A percentile compares a stretch with the other conserved stretches of the same genome.
These are phyloP conservation scores for chimpanzee (Pan troglodytes) DNA, from an alignment of 2,113 vertebrate genomes.

Conservation along the genomic window NHGRI_mPanTro3-v2.1_pri NC_086015.1:9381001-9381500, in stretches of 20 bases:
- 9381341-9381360: not conserved
- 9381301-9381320: not conserved
- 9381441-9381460: not conserved
- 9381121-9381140: not conserved
- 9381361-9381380: not conserved
- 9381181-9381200: not conserved
- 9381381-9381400: not conserved
- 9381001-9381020: not conserved
- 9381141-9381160: not conserved
- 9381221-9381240: not conserved
- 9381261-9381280: not conserved
- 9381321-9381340: not conserved
- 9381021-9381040: conserved; percentile 30
- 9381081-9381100: not conserved
- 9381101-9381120: not conserved
- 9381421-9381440: not conserved
- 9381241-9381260: not conserved
- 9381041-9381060: not conserved
- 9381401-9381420: not conserved
- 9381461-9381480: not conserved
- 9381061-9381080: not conserved
- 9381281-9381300: not conserved
- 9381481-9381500: not conserved
- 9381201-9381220: not conserved
- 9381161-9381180: not conserved